Evolutionary conservation across 2,113 vertebrate species (phyloP), one percentile per base, ranked within the genome.

Genomic region (Solenodon paradoxus): DNA sequence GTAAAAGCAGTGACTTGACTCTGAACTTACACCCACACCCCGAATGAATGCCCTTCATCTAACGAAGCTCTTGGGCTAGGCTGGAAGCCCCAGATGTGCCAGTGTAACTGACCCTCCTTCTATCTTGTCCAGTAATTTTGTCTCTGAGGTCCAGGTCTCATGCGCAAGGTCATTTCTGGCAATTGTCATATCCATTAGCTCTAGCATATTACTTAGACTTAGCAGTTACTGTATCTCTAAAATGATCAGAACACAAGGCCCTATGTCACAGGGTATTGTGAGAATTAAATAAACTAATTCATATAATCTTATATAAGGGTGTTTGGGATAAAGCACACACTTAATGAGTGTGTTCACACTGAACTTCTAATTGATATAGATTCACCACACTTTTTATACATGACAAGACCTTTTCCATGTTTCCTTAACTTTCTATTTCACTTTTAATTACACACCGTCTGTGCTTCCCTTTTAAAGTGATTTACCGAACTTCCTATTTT

Each of bases 321-420:
- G 11, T 10, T 26, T 16, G 49, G 13, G 47, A 2, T 3, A 28
- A 5, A 13, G 40, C 0, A 0, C 0, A 1, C 2, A 1, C 8
- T 57, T 28, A 0, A 0, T 24, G n/a, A 24, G 12, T 2, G 1
- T 49, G 1, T 55, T 17, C 1, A 1, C 5, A 0, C 22, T 0
- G 45, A 38, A 9, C 24, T 20, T 84, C 74, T 32, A 20, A 42
- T 11, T 38, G 35, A 17, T 3, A 0, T 22, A 1, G 8, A 26
- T 66, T 5, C 22, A 59, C 22, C 20, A 9, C 20, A 7, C 3
- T 5, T 28, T 47, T 26, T 17, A 7, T 19, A 7, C 8, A 13
- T 3, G 59, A 6, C 49, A 10, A 32, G 30, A 0, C 40, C 26
- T 75, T 30, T 30, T 42, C 16, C 1, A 1, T 7, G 2, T 53